Conservation (phyloP, 2,797 vertebrate genomes). For the Paguma larvata region DNA sequence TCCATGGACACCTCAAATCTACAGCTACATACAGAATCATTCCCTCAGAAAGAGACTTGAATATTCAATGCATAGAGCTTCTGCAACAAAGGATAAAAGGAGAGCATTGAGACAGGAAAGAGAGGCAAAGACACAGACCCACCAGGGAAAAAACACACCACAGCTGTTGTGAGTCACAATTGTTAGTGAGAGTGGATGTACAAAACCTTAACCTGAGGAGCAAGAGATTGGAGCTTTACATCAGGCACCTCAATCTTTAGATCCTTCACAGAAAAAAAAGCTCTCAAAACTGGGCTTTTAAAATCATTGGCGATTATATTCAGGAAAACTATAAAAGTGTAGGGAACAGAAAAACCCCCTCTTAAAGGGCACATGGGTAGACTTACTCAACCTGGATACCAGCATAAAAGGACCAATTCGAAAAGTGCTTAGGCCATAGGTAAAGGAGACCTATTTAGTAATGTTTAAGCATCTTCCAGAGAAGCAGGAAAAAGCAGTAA, state of each 20-base stretch:
- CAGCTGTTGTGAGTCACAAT: background rate
- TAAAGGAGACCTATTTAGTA: background rate
- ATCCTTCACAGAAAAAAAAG: background rate
- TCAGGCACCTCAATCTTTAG: background rate
- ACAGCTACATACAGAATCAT: background rate
- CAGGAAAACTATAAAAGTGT: background rate
- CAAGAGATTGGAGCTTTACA: background rate
- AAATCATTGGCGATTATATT: background rate
- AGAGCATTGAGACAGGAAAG: background rate
- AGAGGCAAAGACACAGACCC: background rate
- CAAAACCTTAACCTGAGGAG: background rate
- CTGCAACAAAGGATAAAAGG: background rate
- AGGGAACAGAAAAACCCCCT: background rate
- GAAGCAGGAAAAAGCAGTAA: background rate
- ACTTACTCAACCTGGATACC: background rate
- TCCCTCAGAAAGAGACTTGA: background rate
- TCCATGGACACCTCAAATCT: background rate
- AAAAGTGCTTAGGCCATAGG: background rate
- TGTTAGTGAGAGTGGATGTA: background rate
- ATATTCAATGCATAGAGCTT: background rate
- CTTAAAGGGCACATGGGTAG: background rate
- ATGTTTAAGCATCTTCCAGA: background rate
- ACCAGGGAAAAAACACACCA: background rate
- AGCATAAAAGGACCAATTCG: background rate
- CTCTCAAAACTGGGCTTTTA: background rate